Percentiles rank a stretch among this genome's conserved stretches.
These are phyloP conservation scores for Erebia aethiops DNA, from an alignment of 2,888 invertebrate species.

Conservation along the genomic window DNA sequence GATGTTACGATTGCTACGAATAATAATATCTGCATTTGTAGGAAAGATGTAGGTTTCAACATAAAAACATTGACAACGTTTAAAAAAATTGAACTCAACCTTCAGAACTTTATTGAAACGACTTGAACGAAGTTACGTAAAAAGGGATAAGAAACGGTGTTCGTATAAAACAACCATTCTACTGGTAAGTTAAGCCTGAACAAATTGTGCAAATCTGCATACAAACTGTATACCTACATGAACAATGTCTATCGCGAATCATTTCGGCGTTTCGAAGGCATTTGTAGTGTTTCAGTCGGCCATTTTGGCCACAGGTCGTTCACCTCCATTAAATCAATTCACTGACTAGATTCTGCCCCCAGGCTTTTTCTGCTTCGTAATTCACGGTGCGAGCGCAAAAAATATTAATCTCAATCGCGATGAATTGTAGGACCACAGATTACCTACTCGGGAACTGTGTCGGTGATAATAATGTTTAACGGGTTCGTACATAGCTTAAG, in stretches of 20 bases:
- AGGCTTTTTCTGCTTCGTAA: slow-evolving; percentile 38
- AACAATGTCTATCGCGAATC: slow-evolving; percentile 41
- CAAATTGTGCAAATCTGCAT: background rate
- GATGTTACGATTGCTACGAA: too few relatives aligned
- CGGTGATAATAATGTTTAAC: background rate
- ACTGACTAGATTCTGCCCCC: slow-evolving; percentile 38
- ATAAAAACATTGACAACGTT: too few relatives aligned
- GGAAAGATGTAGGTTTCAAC: too few relatives aligned
- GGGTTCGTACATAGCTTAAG: background rate
- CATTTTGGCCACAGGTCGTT: slow-evolving; percentile 50
- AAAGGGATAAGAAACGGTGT: too few relatives aligned
- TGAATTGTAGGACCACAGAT: slow-evolving; percentile 12
- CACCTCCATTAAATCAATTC: slow-evolving; percentile 49
- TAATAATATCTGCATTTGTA: too few relatives aligned
- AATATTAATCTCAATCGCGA: slow-evolving; percentile 27
- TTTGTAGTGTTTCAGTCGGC: slow-evolving; percentile 46
- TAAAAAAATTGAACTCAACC: too few relatives aligned
- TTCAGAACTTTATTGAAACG: too few relatives aligned
- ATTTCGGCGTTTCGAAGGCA: slow-evolving; percentile 40
- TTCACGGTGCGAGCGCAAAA: slow-evolving; percentile 30
- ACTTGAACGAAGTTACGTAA: too few relatives aligned
- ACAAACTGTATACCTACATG: slow-evolving; percentile 10
- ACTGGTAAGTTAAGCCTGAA: background rate
- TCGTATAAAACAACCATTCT: background rate
- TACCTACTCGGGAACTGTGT: background rate